Evolutionary conservation across 2,797 vertebrate species (phyloP).

Genomic region (Cossypha polioptera): DNA sequence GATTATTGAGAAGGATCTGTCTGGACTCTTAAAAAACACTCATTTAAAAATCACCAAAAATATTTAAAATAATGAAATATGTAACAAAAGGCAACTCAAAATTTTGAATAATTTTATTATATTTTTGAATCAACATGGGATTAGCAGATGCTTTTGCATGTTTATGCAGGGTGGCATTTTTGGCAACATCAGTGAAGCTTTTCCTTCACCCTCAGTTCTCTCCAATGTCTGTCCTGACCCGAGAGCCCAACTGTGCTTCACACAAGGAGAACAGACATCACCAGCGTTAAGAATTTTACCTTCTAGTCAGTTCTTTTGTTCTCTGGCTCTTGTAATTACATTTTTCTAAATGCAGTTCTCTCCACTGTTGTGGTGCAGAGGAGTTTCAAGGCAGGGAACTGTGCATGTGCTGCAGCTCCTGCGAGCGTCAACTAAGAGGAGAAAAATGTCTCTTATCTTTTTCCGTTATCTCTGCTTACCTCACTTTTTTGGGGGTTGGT

Average conservation of each 20-base stretch:
- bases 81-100: not conserved
- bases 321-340: constrained; percentile 33
- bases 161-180: not conserved
- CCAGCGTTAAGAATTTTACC: not conserved
- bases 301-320: constrained; percentile 11
- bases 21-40: not conserved
- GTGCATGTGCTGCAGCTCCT: not conserved
- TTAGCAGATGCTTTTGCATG: not conserved
- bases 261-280: accelerated
- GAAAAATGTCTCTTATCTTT: constrained; percentile 40
- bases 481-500: not conserved
- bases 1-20: not conserved
- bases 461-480: constrained; percentile 40
- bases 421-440: not conserved
- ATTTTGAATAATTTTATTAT: not conserved
- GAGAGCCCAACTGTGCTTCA: not conserved
- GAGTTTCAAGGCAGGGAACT: not conserved
- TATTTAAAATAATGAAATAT: not conserved
- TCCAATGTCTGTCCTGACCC: not conserved
- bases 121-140: not conserved
- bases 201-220: not conserved
- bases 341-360: not conserved
- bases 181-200: not conserved
- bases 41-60: not conserved
- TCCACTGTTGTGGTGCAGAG: not conserved